Percentiles rank a stretch among this genome's conserved stretches.
phyloP scores from a whole-genome alignment of 1,140 invertebrate species.

The Hypsibius dujardini region DNA sequence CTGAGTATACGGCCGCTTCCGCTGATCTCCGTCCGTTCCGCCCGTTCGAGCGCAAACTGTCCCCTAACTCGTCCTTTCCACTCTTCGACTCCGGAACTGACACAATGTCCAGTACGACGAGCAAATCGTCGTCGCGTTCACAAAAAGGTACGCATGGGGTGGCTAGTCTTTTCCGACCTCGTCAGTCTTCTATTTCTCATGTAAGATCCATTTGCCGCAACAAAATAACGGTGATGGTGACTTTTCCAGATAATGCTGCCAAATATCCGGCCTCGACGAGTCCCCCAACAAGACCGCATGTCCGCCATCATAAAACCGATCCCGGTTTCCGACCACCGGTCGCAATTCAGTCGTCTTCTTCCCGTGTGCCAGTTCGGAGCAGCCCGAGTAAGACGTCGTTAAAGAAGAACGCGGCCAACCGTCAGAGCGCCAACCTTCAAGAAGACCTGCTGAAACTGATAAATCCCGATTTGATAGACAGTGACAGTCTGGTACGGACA shows the following conservation, averaged over 20 bases:
- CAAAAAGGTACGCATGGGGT: conserved; percentile 10
- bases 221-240: conserved; percentile 19
- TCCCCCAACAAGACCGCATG: not conserved
- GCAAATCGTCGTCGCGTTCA: not conserved
- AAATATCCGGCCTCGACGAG: too few species aligned
- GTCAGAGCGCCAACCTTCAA: conserved; percentile 46
- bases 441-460: conserved; percentile 74
- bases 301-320: conserved; percentile 17
- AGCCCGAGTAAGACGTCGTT: conserved; percentile 11
- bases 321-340: not conserved
- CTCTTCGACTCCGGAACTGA: conserved; percentile 10
- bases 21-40: not conserved
- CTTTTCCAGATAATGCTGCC: too few species aligned
- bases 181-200: too few species aligned
- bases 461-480: conserved; percentile 53
- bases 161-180: too few species aligned
- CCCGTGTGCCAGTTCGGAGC: not conserved
- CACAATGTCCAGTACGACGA: conserved; percentile 14
- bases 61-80: not conserved
- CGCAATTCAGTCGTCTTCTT: conserved; percentile 19
- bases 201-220: conserved; percentile 7
- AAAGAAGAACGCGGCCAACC: conserved; percentile 17
- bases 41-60: conserved; percentile 7
- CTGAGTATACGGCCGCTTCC: not conserved
- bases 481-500: conserved; percentile 21